Evolutionary conservation across 2,797 vertebrate genomes (phyloP).

Genomic region (Morus bassanus): DNA sequence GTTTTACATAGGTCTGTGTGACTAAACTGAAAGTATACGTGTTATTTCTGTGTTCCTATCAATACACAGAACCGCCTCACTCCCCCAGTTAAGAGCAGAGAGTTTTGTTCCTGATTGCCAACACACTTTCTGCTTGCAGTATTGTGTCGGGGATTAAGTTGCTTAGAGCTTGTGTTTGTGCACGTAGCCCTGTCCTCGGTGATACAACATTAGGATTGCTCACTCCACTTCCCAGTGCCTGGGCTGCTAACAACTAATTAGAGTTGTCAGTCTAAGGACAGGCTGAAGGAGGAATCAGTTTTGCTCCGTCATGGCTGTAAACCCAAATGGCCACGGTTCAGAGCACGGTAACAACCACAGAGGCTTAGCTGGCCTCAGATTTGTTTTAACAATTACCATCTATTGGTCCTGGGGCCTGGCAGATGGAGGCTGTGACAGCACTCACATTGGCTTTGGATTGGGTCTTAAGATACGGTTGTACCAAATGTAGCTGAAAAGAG

Average conservation of each 20-base stretch:
- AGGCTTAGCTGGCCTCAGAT: not conserved
- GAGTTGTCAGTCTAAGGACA: conserved; percentile 15
- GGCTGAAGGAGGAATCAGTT: not conserved
- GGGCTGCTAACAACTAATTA: not conserved
- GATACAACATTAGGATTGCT: fast-evolving
- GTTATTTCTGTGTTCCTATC: not conserved
- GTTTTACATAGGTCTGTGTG: not conserved
- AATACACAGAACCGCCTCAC: not conserved
- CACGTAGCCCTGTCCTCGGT: not conserved
- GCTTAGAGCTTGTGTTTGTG: not conserved
- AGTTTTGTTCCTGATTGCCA: not conserved
- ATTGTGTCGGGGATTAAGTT: not conserved
- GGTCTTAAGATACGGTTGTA: not conserved
- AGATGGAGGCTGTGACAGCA: not conserved
- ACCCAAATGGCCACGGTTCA: not conserved
- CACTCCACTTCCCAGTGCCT: not conserved
- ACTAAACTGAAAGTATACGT: not conserved
- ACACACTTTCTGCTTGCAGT: not conserved
- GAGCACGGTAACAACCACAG: not conserved
- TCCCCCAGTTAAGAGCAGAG: not conserved
- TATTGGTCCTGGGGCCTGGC: not conserved
- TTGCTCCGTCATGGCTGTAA: not conserved
- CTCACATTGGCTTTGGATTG: not conserved
- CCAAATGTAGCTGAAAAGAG: not conserved
- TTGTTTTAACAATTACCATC: not conserved